Evolutionary conservation across 2,888 invertebrate species (phyloP).

Genomic region (Harpagoxenus sublaevis): DNA sequence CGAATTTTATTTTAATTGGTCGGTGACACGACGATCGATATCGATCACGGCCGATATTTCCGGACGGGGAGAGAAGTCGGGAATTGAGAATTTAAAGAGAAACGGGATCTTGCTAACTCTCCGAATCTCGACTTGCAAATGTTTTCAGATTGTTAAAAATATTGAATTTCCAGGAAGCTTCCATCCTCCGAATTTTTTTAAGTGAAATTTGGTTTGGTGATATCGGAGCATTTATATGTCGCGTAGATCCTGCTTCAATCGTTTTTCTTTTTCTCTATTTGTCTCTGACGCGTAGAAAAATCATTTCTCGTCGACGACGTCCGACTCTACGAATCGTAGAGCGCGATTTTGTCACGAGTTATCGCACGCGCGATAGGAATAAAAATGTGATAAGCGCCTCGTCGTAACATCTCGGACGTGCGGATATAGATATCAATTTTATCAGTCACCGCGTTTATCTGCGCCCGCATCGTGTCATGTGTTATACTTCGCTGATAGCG

Average conservation of each 20-base stretch:
- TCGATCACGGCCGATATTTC: not conserved
- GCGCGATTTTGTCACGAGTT: not conserved
- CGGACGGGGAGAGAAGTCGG: no score
- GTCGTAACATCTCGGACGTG: not conserved
- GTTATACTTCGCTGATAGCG: conserved; percentile 25
- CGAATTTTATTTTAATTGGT: not conserved
- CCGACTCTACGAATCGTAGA: not conserved
- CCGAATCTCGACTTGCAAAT: no score
- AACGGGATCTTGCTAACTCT: no score
- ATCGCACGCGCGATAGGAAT: conserved; percentile 1
- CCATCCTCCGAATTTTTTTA: no score
- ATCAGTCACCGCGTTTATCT: conserved; percentile 41
- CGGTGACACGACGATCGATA: not conserved
- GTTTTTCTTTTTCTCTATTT: no score
- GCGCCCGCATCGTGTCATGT: conserved; percentile 15
- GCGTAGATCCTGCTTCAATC: no score
- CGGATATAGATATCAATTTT: conserved; percentile 44
- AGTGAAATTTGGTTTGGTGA: no score
- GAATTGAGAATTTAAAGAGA: no score
- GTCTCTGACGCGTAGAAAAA: not conserved
- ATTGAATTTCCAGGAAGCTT: no score
- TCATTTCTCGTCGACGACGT: not conserved
- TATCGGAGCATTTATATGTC: no score
- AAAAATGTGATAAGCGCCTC: not conserved
- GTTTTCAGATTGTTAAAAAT: no score